Evolutionary conservation across 2,888 invertebrate genomes (phyloP).

Genomic region (Ditula angustiorana): DNA sequence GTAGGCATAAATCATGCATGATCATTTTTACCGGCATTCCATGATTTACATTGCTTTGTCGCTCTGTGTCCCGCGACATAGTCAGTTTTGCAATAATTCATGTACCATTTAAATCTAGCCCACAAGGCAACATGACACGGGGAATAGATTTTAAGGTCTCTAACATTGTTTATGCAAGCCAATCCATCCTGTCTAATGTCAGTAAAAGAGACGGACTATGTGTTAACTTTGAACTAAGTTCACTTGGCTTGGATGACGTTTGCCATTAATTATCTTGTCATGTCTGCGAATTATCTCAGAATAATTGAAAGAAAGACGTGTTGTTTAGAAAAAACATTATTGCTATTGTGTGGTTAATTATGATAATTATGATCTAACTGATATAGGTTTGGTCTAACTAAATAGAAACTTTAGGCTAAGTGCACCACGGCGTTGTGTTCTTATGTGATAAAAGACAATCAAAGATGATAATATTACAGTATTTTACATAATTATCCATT

Average conservation of each 20-base stretch:
- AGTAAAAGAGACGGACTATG: constrained; percentile 1
- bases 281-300: constrained; percentile 7
- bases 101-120: constrained; percentile 63
- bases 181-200: constrained; percentile 30
- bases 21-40: not conserved
- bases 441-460: no score
- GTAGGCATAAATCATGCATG: no score
- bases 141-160: constrained; percentile 70
- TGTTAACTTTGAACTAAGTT: constrained; percentile 29
- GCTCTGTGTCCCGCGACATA: constrained; percentile 15
- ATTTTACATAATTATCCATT: no score
- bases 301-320: constrained; percentile 6
- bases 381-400: no score
- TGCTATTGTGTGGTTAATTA: not conserved
- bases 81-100: constrained; percentile 34
- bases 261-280: constrained; percentile 34
- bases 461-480: no score
- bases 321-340: constrained; percentile 1
- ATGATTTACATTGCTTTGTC: not conserved
- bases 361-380: no score
- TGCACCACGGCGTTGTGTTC: no score
- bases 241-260: constrained; percentile 11
- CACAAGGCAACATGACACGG: constrained; percentile 67
- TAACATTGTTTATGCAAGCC: constrained; percentile 60
- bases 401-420: no score